Base-by-base conservation (phyloP, 2,797 vertebrate species). In the Merluccius polli region DNA sequence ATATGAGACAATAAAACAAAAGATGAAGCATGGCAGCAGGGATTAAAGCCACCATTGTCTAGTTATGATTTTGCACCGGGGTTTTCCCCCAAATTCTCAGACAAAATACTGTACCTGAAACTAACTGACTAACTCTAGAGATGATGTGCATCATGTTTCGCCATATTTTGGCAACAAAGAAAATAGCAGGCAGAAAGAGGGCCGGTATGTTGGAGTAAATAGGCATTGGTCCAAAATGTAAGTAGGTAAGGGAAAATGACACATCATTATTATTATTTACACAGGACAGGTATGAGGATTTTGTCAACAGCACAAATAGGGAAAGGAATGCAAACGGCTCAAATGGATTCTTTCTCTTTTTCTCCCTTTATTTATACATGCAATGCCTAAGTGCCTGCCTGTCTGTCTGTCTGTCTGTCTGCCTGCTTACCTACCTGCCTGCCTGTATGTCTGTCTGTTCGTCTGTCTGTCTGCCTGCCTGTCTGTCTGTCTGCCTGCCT, bases 1-100 rank as follows among this genome's bases (percentile, higher is more conserved):
- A 5, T 59, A 59, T n/a, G 52, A 24, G 21, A 48, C 44, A 48
- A 48, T 59, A 59, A n/a, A 24, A n/a, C 0, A 59, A 59, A 5
- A 9, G 5, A 21, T 16, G 4, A 38, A 38, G n/a, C 36, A 38
- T 5, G 52, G 52, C 52, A 59, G 52, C 52, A 72, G 75, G 78
- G 77, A 81, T 72, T 83, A 73, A 84, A 75, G 65, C 73, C 78
- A 78, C 33, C 44, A 33, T 8, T 75, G 76, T 86, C 83, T 73
- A 6, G 85, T 82, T 87, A 79, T 86, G 85, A 88, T 85, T 88
- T 87, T 69, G 73, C 74, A 72, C 81, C 4, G 65, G 87, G 83
- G 82, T 83, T 87, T 80, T 76, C 89, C 52, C 89, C 83, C 78
- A 38, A 71, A 33, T 38, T 82, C 69, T 73, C 21, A 80, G 33